A percentile compares a stretch with the other conserved stretches of the same genome.
phyloP scores from a whole-genome alignment of 2,797 vertebrate genomes.

The Karalla daura region DNA sequence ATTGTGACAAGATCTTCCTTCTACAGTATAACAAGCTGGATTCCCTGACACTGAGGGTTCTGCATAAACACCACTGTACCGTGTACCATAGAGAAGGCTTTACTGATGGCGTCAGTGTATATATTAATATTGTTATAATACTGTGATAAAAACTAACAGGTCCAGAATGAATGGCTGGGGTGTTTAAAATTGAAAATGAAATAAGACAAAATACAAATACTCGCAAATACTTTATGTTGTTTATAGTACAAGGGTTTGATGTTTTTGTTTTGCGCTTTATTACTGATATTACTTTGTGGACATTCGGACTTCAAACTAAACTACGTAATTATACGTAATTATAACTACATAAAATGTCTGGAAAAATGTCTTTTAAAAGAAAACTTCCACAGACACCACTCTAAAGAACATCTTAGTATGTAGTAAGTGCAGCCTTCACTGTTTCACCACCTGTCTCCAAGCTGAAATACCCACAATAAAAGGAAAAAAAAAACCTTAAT shows the following conservation, averaged over 20 bases:
- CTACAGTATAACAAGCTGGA: too few species aligned
- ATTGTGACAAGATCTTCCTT: not conserved
- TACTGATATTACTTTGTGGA: not conserved
- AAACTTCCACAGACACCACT: not conserved
- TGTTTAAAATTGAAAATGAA: not conserved
- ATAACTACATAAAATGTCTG: not conserved
- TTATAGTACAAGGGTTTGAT: not conserved
- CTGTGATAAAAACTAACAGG: not conserved
- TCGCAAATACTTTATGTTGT: not conserved
- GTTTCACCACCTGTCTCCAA: not conserved
- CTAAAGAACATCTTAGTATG: not conserved
- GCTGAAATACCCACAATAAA: not conserved
- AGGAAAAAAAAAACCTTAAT: not conserved
- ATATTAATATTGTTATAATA: not conserved
- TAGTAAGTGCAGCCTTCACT: not conserved
- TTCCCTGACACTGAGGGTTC: too few species aligned
- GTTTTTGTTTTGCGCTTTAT: not conserved
- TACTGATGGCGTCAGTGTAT: not conserved
- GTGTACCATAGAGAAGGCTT: not conserved
- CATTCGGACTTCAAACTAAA: not conserved
- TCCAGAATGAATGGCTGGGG: not conserved
- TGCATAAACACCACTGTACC: not conserved
- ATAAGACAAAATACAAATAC: not conserved
- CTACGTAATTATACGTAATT: not conserved
- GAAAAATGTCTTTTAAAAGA: not conserved